A percentile compares a stretch with the other conserved stretches of the same genome.
Conservation (phyloP, 2,888 invertebrate genomes). For the Lottia scabra region DNA sequence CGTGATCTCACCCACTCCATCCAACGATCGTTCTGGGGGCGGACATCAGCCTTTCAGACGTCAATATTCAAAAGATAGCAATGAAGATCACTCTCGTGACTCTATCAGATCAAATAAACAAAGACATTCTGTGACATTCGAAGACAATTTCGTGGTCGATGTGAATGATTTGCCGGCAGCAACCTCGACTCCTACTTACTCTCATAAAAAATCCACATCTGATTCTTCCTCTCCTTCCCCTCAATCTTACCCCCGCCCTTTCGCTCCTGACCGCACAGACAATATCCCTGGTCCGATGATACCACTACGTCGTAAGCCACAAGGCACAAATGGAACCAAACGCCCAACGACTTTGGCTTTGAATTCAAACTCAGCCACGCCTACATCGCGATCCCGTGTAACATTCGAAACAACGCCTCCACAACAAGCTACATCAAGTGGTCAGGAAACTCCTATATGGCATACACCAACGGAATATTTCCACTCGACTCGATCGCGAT, state of each 20-base stretch:
- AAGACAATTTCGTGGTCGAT: conserved; percentile 58
- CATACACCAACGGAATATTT: conserved; percentile 89
- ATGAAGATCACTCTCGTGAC: neutral
- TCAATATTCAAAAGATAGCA: neutral
- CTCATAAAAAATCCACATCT: conserved; percentile 83
- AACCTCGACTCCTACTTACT: conserved; percentile 44
- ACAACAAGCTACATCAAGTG: conserved; percentile 35
- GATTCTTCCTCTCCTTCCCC: conserved; percentile 76
- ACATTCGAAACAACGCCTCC: conserved; percentile 26
- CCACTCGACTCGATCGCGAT: conserved; percentile 77
- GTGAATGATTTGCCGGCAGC: conserved; percentile 29
- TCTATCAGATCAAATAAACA: conserved; percentile 30
- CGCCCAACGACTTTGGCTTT: conserved; percentile 75
- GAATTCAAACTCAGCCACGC: conserved; percentile 74
- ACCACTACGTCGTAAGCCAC: conserved; percentile 56
- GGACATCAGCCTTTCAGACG: neutral
- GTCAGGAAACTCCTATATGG: conserved; percentile 43
- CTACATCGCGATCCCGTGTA: conserved; percentile 33
- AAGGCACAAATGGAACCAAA: conserved; percentile 69
- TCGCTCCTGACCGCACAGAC: neutral
- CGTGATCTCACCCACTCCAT: neutral
- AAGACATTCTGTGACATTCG: conserved; percentile 65
- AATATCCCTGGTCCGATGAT: conserved; percentile 32
- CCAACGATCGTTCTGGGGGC: neutral
- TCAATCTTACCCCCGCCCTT: conserved; percentile 22